phyloP scores from a whole-genome alignment of 1,140 invertebrate genomes.

The Panagrolaimus sp. region DNA sequence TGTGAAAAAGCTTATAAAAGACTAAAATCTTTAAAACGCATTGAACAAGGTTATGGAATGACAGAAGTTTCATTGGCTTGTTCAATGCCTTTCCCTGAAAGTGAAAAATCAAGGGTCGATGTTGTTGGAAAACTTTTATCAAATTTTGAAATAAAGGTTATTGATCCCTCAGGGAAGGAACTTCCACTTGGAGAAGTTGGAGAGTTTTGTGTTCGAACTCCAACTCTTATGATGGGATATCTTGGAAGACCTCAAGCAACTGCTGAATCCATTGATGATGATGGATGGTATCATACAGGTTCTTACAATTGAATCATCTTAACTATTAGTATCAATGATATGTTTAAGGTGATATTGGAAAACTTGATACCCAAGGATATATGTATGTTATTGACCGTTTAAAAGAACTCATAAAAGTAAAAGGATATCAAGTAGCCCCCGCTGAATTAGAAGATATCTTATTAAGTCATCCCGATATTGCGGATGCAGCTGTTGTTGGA shows the following conservation, averaged over 20 bases:
- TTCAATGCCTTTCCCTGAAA: slow-evolving; percentile 20
- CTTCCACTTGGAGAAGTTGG: not conserved
- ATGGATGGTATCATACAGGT: slow-evolving; percentile 75
- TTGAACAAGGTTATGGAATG: slow-evolving; percentile 28
- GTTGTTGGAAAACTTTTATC: slow-evolving; percentile 19
- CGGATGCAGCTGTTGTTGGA: slow-evolving; percentile 75
- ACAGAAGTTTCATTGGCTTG: slow-evolving; percentile 22
- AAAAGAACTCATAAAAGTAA: slow-evolving; percentile 84
- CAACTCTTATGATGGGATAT: slow-evolving; percentile 40
- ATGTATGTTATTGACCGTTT: slow-evolving; percentile 73
- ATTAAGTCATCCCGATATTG: slow-evolving; percentile 69
- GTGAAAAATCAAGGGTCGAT: not conserved
- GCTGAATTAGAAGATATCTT: slow-evolving; percentile 77
- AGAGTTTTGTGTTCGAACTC: slow-evolving; percentile 22
- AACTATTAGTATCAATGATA: not conserved
- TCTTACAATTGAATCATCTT: not conserved
- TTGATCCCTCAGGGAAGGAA: slow-evolving; percentile 17
- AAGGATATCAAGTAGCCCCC: slow-evolving; percentile 75
- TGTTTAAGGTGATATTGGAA: slow-evolving; percentile 67
- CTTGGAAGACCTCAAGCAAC: slow-evolving; percentile 39
- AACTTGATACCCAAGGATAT: slow-evolving; percentile 68
- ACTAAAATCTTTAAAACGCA: slow-evolving; percentile 22
- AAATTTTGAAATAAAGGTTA: slow-evolving; percentile 28
- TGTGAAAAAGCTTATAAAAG: slow-evolving; percentile 21
- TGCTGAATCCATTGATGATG: slow-evolving; percentile 66